phyloP scores from a whole-genome alignment of 2,113 vertebrate species.

The Salvelinus namaycush region DNA sequence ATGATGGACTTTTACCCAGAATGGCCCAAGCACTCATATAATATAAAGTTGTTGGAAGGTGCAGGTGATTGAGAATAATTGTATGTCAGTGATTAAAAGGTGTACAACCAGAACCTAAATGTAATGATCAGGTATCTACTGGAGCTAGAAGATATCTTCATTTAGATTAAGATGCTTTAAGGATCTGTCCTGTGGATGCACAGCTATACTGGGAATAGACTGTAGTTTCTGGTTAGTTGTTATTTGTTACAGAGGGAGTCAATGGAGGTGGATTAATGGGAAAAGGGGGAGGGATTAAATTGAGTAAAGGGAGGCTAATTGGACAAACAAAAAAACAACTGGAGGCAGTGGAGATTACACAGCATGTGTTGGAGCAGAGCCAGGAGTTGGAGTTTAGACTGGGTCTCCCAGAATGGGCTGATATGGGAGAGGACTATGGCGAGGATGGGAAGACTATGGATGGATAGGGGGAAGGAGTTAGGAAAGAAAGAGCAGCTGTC shows the following conservation, averaged over 20 bases:
- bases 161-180: no score
- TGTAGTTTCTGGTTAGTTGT: background rate
- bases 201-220: background rate
- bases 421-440: background rate
- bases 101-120: no score
- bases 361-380: conserved; percentile 25
- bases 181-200: no score
- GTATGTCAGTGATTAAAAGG: no score
- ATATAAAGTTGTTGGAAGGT: no score
- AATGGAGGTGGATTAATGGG: background rate
- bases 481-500: background rate
- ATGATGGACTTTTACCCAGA: no score
- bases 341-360: conserved; percentile 4
- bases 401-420: background rate
- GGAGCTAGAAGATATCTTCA: no score
- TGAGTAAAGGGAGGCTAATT: conserved; percentile 18
- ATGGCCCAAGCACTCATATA: no score
- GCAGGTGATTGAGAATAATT: no score
- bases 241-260: background rate
- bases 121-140: no score
- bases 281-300: background rate
- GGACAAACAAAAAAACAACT: conserved; percentile 19
- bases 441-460: background rate
- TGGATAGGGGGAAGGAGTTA: background rate
- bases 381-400: conserved; percentile 10